phyloP scores from a whole-genome alignment of 2,888 invertebrate genomes.

The Erebia palarica region DNA sequence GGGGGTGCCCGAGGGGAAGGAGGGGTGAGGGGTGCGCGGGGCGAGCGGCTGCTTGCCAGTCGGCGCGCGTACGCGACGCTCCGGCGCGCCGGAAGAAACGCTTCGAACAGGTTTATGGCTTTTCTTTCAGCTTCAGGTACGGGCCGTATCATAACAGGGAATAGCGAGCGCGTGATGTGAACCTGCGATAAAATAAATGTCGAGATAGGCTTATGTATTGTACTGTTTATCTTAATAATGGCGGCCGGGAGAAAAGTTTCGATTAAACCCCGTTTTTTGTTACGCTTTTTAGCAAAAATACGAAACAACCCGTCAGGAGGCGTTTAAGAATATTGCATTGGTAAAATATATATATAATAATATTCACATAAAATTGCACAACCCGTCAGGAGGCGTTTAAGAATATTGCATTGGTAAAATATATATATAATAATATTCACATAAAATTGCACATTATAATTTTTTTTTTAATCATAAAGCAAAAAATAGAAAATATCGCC shows the following conservation, averaged over 20 bases:
- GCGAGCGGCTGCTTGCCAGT: slow-evolving; percentile 62
- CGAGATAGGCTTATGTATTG: slow-evolving; percentile 83
- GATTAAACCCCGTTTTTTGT: slow-evolving; percentile 71
- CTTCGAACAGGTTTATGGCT: slow-evolving; percentile 82
- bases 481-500: no score
- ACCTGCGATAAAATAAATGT: slow-evolving; percentile 83
- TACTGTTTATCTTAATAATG: slow-evolving; percentile 83
- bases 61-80: slow-evolving; percentile 79
- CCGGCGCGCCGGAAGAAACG: slow-evolving; percentile 79
- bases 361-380: no score
- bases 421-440: no score
- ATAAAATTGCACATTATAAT: no score
- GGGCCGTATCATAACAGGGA: slow-evolving; percentile 83
- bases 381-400: slow-evolving; percentile 5
- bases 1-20: slow-evolving; percentile 57
- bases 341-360: no score
- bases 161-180: slow-evolving; percentile 82
- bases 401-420: neutral
- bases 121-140: slow-evolving; percentile 83
- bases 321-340: neutral
- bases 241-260: slow-evolving; percentile 78
- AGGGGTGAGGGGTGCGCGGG: slow-evolving; percentile 48
- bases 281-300: slow-evolving; percentile 31
- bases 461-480: no score
- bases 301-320: slow-evolving; percentile 21